Evolutionary conservation across 2,113 vertebrate species (phyloP).

Genomic region (Natator depressus): DNA sequence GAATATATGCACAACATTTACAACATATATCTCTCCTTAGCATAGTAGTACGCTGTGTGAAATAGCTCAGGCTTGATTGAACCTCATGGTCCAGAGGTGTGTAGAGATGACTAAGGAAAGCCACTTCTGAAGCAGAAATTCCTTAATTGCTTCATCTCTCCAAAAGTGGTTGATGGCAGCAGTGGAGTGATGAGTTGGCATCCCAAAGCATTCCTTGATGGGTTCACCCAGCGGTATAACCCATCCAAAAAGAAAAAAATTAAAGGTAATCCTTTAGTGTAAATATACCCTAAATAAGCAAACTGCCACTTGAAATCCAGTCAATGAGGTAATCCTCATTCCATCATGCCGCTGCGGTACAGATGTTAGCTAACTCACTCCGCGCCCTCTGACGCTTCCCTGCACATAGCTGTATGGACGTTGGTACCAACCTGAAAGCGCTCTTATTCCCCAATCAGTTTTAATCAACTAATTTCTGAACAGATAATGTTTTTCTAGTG

Average conservation of each 20-base stretch:
- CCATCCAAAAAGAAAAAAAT: not conserved
- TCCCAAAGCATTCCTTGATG: not conserved
- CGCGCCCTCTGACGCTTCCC: not conserved
- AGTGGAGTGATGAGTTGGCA: not conserved
- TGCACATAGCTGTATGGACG: not conserved
- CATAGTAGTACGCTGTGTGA: not conserved
- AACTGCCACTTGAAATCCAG: not conserved
- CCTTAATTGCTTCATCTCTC: not conserved
- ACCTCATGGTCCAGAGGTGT: not conserved
- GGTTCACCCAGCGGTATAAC: not conserved
- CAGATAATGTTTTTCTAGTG: not conserved
- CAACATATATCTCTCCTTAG: not conserved
- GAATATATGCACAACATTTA: not conserved
- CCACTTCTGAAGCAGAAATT: not conserved
- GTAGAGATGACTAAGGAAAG: not conserved
- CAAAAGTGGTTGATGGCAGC: not conserved
- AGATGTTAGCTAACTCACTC: not conserved
- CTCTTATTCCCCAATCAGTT: not conserved
- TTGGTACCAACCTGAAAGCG: not conserved
- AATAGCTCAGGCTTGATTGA: not conserved
- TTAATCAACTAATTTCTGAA: conserved; percentile 8
- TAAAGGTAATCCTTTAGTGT: not conserved
- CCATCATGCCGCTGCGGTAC: not conserved
- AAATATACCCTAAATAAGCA: not conserved
- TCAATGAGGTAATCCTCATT: not conserved